Percentiles rank a stretch among this genome's conserved stretches.
These are phyloP conservation scores for Passer montanus DNA, from an alignment of 2,113 vertebrate genomes.

Conservation along the genomic window DNA sequence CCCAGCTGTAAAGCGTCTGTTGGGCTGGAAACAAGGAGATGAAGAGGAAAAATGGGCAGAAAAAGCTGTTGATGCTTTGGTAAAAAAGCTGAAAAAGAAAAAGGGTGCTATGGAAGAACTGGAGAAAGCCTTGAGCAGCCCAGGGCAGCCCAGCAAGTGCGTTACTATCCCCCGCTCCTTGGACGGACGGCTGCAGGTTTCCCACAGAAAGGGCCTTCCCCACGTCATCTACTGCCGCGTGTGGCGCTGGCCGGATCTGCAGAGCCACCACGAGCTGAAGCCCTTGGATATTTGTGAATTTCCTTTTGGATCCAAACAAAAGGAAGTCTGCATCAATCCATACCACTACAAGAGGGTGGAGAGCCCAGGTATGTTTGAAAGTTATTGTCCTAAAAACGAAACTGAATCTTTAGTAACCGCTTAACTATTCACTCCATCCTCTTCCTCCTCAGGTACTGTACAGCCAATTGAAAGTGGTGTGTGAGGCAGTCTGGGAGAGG, in stretches of 20 bases:
- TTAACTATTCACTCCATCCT: background rate
- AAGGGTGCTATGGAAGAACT: constrained; percentile 99
- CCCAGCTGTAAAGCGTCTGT: constrained; percentile 95
- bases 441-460: background rate
- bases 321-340: constrained; percentile 99
- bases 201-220: constrained; percentile 95
- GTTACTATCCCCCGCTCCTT: constrained; percentile 96
- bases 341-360: constrained; percentile 99
- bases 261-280: constrained; percentile 98
- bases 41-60: constrained; percentile 99
- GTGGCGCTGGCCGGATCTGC: constrained; percentile 98
- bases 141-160: constrained; percentile 97
- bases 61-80: constrained; percentile 95
- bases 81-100: constrained; percentile 99
- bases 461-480: background rate
- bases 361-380: constrained; percentile 86
- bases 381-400: background rate
- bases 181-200: constrained; percentile 95
- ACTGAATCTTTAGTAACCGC: background rate
- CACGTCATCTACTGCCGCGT: constrained; percentile 98
- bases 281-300: constrained; percentile 98
- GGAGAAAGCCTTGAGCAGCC: constrained; percentile 97
- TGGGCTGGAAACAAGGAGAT: constrained; percentile 99
- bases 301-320: constrained; percentile 98
- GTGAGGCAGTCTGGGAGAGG: background rate